These are phyloP conservation scores for Mastigias papua DNA, from an alignment of 30 jellyfish, hydroid and myxozoan species.

Conservation along the genomic window DNA sequence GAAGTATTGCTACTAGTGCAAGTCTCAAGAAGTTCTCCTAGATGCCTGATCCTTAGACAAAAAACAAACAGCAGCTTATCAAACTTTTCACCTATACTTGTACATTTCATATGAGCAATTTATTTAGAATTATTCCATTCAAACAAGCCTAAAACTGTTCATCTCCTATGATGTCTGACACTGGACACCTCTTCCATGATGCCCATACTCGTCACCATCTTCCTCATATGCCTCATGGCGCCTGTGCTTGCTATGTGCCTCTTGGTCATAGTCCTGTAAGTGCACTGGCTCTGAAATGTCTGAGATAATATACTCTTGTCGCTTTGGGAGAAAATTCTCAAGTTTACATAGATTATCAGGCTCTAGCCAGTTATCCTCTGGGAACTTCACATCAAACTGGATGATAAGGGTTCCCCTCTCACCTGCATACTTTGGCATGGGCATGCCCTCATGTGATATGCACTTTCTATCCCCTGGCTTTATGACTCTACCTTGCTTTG, in stretches of 20 bases:
- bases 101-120: no score
- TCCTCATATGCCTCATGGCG: conserved; percentile 80
- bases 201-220: conserved; percentile 83
- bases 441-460: conserved; percentile 95
- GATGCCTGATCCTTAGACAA: no score
- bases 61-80: no score
- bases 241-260: conserved; percentile 34
- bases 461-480: conserved; percentile 89
- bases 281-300: conserved; percentile 89
- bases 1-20: no score
- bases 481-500: conserved; percentile 95
- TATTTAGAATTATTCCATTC: no score
- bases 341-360: conserved; percentile 35
- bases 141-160: not conserved
- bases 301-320: conserved; percentile 89
- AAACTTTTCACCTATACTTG: no score
- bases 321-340: conserved; percentile 83
- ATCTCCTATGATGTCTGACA: conserved; percentile 88
- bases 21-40: no score
- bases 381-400: conserved; percentile 86
- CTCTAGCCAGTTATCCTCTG: conserved; percentile 80
- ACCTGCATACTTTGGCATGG: conserved; percentile 54
- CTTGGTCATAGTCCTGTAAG: conserved; percentile 74
- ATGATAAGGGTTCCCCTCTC: conserved; percentile 84
- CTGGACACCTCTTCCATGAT: conserved; percentile 89